Conservation (phyloP, 2,888 invertebrate genomes). For the Drosophila neonasuta region DNA sequence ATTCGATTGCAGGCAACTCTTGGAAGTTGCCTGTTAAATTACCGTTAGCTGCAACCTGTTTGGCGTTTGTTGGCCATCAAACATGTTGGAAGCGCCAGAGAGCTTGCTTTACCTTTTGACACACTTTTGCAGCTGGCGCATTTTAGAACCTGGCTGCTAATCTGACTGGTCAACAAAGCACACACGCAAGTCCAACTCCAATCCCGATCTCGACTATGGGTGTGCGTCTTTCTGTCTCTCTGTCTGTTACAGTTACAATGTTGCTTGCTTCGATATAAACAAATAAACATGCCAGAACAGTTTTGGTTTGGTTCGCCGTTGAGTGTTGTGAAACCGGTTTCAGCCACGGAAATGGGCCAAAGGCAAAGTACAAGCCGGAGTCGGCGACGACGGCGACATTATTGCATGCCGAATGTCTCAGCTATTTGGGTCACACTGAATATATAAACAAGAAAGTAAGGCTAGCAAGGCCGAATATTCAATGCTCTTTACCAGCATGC, state of each 20-base stretch:
- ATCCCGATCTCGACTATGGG: conserved; percentile 35
- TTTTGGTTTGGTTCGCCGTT: conserved; percentile 25
- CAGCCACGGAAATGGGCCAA: conserved; percentile 53
- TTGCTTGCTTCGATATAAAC: conserved; percentile 52
- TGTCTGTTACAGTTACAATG: conserved; percentile 64
- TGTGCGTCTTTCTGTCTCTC: conserved; percentile 5
- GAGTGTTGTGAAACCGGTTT: conserved; percentile 55
- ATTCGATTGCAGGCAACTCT: conserved; percentile 27
- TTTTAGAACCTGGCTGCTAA: conserved; percentile 71
- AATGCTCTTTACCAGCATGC: not conserved
- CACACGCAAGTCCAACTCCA: conserved; percentile 27
- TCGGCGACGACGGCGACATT: conserved; percentile 7
- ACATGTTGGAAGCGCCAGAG: conserved; percentile 55
- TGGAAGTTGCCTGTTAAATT: conserved; percentile 45
- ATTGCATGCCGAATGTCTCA: conserved; percentile 36
- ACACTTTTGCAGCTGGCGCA: conserved; percentile 57
- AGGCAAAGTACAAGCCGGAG: conserved; percentile 50
- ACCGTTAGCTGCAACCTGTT: conserved; percentile 70
- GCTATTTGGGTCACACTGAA: conserved; percentile 43
- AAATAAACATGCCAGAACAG: conserved; percentile 50
- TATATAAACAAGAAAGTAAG: conserved; percentile 4
- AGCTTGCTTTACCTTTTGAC: conserved; percentile 70
- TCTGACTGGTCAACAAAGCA: conserved; percentile 64
- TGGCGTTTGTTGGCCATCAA: conserved; percentile 48
- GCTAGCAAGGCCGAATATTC: not conserved